Conservation (phyloP, 2,888 invertebrate genomes). For the Rotaria socialis region DNA sequence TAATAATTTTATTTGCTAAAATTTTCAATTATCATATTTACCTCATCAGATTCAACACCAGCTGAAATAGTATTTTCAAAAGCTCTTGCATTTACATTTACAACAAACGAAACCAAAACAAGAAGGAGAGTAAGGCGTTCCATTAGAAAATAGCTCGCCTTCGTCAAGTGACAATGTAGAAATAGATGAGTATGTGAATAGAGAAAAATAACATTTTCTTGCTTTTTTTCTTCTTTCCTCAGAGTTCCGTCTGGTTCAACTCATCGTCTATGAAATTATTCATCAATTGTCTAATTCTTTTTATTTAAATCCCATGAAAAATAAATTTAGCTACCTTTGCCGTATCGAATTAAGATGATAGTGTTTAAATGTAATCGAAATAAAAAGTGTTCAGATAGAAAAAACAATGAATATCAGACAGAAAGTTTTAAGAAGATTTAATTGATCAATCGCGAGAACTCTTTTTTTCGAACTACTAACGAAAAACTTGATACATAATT, state of each 20-base stretch:
- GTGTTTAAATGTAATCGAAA: too few species aligned
- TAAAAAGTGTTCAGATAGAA: too few species aligned
- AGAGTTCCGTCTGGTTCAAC: neutral
- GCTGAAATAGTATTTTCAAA: neutral
- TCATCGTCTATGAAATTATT: neutral
- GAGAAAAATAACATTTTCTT: neutral
- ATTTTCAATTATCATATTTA: neutral
- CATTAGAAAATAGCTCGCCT: neutral
- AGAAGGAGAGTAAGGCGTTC: neutral
- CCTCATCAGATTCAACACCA: neutral
- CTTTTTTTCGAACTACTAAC: too few species aligned
- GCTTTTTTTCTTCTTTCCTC: neutral
- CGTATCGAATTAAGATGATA: too few species aligned
- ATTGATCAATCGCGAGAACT: too few species aligned
- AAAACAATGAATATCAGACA: too few species aligned
- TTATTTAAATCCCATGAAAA: too few species aligned
- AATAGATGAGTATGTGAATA: neutral
- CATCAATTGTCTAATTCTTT: too few species aligned
- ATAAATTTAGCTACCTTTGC: too few species aligned
- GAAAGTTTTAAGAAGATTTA: too few species aligned
- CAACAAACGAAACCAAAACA: neutral
- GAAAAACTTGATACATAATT: too few species aligned
- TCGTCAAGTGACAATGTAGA: neutral
- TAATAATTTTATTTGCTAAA: neutral
- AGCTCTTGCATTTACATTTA: neutral